phyloP scores from a whole-genome alignment of 2,113 vertebrate genomes.

The Hypocryptadius cinnamomeus region DNA sequence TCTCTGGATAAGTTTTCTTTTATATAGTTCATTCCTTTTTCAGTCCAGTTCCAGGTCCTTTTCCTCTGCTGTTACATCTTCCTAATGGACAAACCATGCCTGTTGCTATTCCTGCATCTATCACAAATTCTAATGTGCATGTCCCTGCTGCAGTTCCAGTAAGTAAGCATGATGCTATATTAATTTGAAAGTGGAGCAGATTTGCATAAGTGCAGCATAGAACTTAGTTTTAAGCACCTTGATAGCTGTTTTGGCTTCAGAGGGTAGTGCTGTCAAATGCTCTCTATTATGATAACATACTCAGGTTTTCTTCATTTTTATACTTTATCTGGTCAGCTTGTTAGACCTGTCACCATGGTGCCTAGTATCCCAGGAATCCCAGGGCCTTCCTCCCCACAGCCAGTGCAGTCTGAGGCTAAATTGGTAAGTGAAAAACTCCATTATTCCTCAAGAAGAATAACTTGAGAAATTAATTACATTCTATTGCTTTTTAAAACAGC shows the following conservation, averaged over 20 bases:
- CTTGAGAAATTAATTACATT: constrained; percentile 1
- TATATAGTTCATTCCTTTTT: constrained; percentile 68
- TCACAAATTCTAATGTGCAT: constrained; percentile 95
- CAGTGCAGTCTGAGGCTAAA: constrained; percentile 96
- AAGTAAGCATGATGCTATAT: constrained; percentile 70
- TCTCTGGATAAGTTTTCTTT: constrained; percentile 52
- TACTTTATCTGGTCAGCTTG: constrained; percentile 81
- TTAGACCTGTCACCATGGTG: constrained; percentile 99
- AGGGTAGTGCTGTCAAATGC: constrained; percentile 41
- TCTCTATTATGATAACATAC: constrained; percentile 41
- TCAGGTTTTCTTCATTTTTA: constrained; percentile 55
- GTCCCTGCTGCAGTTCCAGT: constrained; percentile 96
- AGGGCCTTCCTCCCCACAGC: constrained; percentile 92
- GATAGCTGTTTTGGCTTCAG: constrained; percentile 44
- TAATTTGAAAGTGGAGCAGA: constrained; percentile 57
- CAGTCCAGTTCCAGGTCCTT: constrained; percentile 94
- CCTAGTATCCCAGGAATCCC: constrained; percentile 98
- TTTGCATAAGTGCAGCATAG: constrained; percentile 50
- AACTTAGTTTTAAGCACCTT: constrained; percentile 43
- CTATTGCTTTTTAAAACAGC: constrained; percentile 8
- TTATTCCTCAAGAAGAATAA: constrained; percentile 49
- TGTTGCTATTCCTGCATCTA: constrained; percentile 94
- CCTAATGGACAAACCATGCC: constrained; percentile 98
- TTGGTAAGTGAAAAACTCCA: constrained; percentile 81
- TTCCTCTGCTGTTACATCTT: constrained; percentile 97